Evolutionary conservation across 2,113 vertebrate species (phyloP).

Genomic region (Solenodon paradoxus): DNA sequence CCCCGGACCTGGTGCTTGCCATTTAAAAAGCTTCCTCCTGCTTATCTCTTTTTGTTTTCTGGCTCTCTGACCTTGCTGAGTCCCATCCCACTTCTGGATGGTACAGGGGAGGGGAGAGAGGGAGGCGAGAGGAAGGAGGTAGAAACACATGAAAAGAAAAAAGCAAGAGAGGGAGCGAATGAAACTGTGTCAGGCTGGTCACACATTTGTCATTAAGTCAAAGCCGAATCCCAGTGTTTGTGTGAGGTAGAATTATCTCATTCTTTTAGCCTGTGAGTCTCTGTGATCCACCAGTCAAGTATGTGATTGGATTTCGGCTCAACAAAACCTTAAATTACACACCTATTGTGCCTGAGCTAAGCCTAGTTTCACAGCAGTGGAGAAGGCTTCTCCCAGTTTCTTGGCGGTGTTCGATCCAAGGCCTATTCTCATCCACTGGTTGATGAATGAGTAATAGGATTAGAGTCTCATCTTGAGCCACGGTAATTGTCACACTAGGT

Average conservation of each 20-base stretch:
- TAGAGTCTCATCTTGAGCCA: slow-evolving; percentile 88
- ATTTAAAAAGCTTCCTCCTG: background rate
- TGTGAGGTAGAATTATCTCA: slow-evolving; percentile 92
- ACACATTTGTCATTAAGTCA: slow-evolving; percentile 84
- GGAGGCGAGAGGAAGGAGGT: background rate
- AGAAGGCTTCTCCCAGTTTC: slow-evolving; percentile 88
- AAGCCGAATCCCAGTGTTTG: slow-evolving; percentile 84
- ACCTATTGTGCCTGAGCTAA: slow-evolving; percentile 97
- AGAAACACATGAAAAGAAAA: slow-evolving; percentile 22
- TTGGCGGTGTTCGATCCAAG: slow-evolving; percentile 87
- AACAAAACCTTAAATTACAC: slow-evolving; percentile 99
- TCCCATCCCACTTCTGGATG: background rate
- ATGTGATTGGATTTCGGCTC: slow-evolving; percentile 99
- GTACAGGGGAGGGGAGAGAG: background rate
- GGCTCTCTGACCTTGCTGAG: background rate
- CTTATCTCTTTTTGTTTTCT: background rate
- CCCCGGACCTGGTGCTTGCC: rapidly evolving
- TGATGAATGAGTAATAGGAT: slow-evolving; percentile 97
- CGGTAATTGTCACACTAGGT: slow-evolving; percentile 86
- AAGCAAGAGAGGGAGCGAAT: background rate
- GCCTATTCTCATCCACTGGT: slow-evolving; percentile 87
- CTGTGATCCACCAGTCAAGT: slow-evolving; percentile 99
- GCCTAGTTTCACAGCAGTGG: slow-evolving; percentile 90
- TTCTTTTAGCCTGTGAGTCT: slow-evolving; percentile 90
- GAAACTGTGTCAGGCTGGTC: slow-evolving; percentile 81